Evolutionary conservation across 1,140 invertebrate species (phyloP), one percentile per base, ranked within the genome.

Genomic region (Brachionus rubens): DNA sequence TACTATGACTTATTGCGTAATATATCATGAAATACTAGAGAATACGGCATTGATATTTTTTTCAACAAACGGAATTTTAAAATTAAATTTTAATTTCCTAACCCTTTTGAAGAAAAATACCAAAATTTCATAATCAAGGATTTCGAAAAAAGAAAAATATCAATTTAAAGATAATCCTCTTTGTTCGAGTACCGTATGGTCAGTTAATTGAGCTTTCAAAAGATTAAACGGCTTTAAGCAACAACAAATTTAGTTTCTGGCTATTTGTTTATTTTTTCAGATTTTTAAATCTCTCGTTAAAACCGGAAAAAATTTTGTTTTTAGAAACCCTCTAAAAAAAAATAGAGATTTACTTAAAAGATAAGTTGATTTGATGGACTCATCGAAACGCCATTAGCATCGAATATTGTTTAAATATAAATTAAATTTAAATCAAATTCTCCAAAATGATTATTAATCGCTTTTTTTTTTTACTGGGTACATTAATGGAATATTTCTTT

Each of bases 371-470:
- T 30, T 59, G 40, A 41, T 43, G 59, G 59, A 65, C 59, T 65
- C 43, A 65, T 65, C 59, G 40, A 43, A 65, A 65, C n/a, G 59
- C 59, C 59, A 65, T 65, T 65, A 65, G 59, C 59, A 65, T 43
- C 5, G 40, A 65, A 65, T 65, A 65, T 24, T 24, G 19, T 65
- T 24, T 21, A 65, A 21, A 36, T 24, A 21, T 65, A 43, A 65
- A 65, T 65, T 65, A 43, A 65, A 65, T 43, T 65, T 65, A 65
- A 65, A 65, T 65, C 40, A 65, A n/a, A 65, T 43, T 65, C 9
- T 9, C 59, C 36, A 30, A 65, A 65, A 43, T 41, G 59, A 65
- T 65, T 65, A 43, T 65, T 65, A 65, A 65, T 65, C 59, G 9
- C 14, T 46, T 5, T 16, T 46, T 5, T 16, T 46, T 41, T n/a